Base-by-base conservation (phyloP, 2,797 vertebrate species). In the Cygnus olor region DNA sequence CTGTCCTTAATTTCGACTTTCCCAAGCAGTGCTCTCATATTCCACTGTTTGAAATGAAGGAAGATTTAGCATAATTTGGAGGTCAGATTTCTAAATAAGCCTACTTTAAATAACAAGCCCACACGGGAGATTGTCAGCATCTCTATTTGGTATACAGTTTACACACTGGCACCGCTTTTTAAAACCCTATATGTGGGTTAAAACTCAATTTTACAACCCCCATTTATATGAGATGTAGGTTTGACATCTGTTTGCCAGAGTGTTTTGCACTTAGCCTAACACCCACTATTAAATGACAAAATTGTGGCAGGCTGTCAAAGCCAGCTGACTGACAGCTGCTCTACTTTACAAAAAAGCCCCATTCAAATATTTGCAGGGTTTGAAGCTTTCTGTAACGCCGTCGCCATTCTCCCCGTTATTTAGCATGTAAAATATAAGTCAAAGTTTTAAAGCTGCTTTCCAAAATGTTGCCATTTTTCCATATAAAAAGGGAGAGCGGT, bases 301-400 rank as follows among this genome's bases (percentile, higher is more conserved):
- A 97, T 96, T 92, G 97, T 98, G 97, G 98, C 98, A 98, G 98
- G 97, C 98, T 99, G 99, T 99, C 99, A 99, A 97, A 98, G 97
- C 96, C 98, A 98, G 97, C 98, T 99, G 99, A 98, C 97, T 98
- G 98, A 98, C 98, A 98, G 98, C 98, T 99, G 98, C 97, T 97
- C 96, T 77, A 89, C 97, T 97, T 95, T 91, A 96, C 97, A 98
- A 96, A 97, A 98, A 94, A 94, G 95, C 89, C 85, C 97, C 97
- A 97, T 96, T 98, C 98, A 98, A 97, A 98, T 97, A 97, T 97
- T 98, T 97, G 97, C 97, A 97, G 96, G 96, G 95, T 97, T 93
- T 91, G 96, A 98, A 97, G 95, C 97, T 96, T 96, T 96, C 89
- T 95, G 95, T 89, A 95, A 94, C 90, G 96, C 96, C 93, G 96